Percentiles rank a stretch among this genome's conserved stretches.
phyloP scores from a whole-genome alignment of 1,140 invertebrate genomes.

The Drosophila parabipectinata region DNA sequence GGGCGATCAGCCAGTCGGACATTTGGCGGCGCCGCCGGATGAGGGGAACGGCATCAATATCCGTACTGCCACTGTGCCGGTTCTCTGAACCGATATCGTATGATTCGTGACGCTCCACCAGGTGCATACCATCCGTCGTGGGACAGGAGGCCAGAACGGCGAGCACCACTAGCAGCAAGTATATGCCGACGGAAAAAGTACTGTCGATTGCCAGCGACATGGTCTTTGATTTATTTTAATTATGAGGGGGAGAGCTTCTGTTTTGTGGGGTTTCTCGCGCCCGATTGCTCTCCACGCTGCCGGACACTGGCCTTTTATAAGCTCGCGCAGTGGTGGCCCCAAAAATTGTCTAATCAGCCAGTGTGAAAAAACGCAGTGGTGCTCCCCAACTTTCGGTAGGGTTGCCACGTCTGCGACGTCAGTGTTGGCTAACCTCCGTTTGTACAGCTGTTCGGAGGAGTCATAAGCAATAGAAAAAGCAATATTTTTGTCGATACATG shows the following conservation, averaged over 20 bases:
- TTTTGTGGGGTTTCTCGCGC: slow-evolving; percentile 44
- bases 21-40: slow-evolving; percentile 80
- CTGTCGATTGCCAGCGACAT: slow-evolving; percentile 7
- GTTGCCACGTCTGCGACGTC: neutral
- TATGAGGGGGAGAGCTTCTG: neutral
- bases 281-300: slow-evolving; percentile 25
- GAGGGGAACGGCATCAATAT: slow-evolving; percentile 5
- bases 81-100: slow-evolving; percentile 22
- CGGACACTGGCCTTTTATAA: slow-evolving; percentile 47
- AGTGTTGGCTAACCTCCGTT: neutral
- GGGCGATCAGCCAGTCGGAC: slow-evolving; percentile 87
- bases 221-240: slow-evolving; percentile 17
- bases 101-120: slow-evolving; percentile 60
- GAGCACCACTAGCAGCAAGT: slow-evolving; percentile 38
- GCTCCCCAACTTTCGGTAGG: neutral
- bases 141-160: neutral
- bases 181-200: slow-evolving; percentile 23
- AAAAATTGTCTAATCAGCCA: neutral
- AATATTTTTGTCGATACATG: slow-evolving; percentile 8
- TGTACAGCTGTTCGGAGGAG: slow-evolving; percentile 8
- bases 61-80: slow-evolving; percentile 18
- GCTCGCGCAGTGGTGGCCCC: slow-evolving; percentile 7
- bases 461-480: slow-evolving; percentile 13
- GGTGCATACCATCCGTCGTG: slow-evolving; percentile 11
- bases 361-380: neutral